phyloP scores from a whole-genome alignment of 1,140 invertebrate genomes.

The Mycetomoellerius zeteki region DNA sequence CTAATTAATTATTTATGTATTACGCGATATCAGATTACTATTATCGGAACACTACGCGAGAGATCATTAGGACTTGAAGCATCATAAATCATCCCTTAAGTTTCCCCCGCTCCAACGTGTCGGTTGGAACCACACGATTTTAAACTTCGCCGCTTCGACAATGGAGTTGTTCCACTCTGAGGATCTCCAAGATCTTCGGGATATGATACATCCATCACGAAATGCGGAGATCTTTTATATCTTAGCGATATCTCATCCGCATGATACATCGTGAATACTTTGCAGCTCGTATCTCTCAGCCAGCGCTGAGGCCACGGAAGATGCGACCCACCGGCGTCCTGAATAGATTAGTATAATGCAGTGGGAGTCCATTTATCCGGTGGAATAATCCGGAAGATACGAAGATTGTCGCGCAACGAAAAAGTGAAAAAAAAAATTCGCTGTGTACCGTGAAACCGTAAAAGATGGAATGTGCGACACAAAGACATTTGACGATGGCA shows the following conservation, averaged over 20 bases:
- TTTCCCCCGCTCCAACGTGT: not conserved
- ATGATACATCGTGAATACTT: constrained; percentile 48
- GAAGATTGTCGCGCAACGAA: not conserved
- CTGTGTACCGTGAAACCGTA: not conserved
- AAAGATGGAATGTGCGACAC: not conserved
- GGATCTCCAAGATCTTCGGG: not conserved
- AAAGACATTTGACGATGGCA: not conserved
- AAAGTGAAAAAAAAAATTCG: not conserved
- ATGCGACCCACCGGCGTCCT: constrained; percentile 27
- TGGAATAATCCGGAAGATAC: constrained; percentile 38
- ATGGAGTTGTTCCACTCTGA: constrained; percentile 23
- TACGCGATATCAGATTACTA: not conserved
- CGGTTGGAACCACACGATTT: constrained; percentile 8
- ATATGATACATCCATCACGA: constrained; percentile 35
- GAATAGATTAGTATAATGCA: constrained; percentile 70
- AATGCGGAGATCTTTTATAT: constrained; percentile 21
- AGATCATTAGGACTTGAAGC: not conserved
- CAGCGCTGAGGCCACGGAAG: not conserved
- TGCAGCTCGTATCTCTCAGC: constrained; percentile 45
- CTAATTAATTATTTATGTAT: not conserved
- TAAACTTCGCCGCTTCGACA: constrained; percentile 21
- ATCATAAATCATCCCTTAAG: constrained; percentile 19
- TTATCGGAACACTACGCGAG: not conserved
- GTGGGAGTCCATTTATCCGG: constrained; percentile 35
- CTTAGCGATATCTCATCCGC: constrained; percentile 4